Conservation (phyloP, 2,113 vertebrate species). For the Chamaea fasciata region DNA sequence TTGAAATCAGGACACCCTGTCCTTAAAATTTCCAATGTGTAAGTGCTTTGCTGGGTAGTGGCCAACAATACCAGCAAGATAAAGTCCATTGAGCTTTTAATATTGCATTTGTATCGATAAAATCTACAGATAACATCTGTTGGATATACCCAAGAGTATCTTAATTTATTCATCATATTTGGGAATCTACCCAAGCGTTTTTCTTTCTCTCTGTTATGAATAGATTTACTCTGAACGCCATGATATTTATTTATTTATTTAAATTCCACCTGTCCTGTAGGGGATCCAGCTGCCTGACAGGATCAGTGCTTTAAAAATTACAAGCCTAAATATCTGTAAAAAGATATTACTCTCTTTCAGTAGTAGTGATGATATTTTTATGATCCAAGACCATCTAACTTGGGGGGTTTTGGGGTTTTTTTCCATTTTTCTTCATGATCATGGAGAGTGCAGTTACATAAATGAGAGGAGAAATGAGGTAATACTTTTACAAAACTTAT, state of each 20-base stretch:
- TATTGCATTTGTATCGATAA: not conserved
- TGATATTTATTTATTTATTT: not conserved
- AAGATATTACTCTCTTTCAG: not conserved
- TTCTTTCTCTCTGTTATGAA: not conserved
- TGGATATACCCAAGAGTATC: not conserved
- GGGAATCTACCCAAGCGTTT: not conserved
- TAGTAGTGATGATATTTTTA: not conserved
- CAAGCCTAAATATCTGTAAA: not conserved
- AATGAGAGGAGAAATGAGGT: not conserved
- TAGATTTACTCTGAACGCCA: not conserved
- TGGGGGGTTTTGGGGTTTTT: not conserved
- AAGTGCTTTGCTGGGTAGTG: constrained; percentile 21
- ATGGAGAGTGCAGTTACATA: not conserved
- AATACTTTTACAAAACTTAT: not conserved
- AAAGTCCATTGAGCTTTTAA: not conserved
- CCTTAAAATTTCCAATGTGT: not conserved
- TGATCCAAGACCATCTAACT: not conserved
- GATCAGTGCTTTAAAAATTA: not conserved
- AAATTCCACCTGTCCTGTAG: not conserved
- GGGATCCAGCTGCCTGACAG: not conserved
- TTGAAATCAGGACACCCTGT: not conserved
- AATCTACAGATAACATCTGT: not conserved
- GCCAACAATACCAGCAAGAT: constrained; percentile 20
- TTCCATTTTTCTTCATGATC: not conserved
- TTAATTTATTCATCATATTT: not conserved